Evolutionary conservation across 2,888 invertebrate species (phyloP).

Genomic region (Rugalucina vietnamica): DNA sequence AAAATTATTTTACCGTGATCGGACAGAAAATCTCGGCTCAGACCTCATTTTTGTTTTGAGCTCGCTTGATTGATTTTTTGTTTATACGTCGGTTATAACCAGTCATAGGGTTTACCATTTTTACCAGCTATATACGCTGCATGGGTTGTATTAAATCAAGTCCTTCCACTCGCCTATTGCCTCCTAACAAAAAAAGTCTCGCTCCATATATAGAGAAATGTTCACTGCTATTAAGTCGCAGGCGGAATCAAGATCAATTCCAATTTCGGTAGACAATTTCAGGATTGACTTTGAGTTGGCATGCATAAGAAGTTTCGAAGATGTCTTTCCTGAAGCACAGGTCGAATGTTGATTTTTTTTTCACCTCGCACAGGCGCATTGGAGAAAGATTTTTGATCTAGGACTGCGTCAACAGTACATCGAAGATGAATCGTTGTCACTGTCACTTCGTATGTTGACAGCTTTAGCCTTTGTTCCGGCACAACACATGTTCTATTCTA

Average conservation of each 20-base stretch:
- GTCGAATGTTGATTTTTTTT: background rate
- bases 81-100: too few species aligned
- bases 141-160: background rate
- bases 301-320: slow-evolving; percentile 1
- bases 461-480: too few species aligned
- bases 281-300: background rate
- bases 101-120: too few species aligned
- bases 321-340: background rate
- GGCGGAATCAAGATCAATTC: background rate
- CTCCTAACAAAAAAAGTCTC: background rate
- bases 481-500: too few species aligned
- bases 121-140: background rate
- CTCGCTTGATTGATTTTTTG: too few species aligned
- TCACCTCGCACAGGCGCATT: background rate
- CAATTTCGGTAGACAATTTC: background rate
- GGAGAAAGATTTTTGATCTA: background rate
- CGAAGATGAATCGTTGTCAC: background rate
- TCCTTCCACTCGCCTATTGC: background rate
- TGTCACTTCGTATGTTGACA: background rate
- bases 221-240: background rate
- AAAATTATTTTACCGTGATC: too few species aligned
- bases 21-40: too few species aligned
- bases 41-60: too few species aligned
- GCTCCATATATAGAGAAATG: background rate
- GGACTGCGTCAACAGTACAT: slow-evolving; percentile 1